Evolutionary conservation across 2,113 vertebrate species (phyloP), one percentile per base, ranked within the genome.

Genomic region (Brachyhypopomus occidentalis): DNA sequence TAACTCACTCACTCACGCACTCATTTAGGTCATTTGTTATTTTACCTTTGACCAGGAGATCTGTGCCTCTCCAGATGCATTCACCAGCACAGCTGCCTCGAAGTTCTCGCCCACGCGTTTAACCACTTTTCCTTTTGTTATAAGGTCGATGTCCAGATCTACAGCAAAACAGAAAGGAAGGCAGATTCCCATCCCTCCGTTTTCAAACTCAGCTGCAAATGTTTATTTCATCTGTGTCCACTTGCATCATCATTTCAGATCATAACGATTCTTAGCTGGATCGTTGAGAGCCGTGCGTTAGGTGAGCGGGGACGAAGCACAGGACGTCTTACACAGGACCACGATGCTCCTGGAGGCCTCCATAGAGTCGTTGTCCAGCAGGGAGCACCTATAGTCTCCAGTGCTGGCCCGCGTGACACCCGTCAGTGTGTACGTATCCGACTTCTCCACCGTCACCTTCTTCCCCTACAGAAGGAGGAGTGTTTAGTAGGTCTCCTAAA

Each of bases 321-420:
- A 45, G 11, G 27, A 16, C 56, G 75, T 92, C 96, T 96, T 94
- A 99, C 97, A 98, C 90, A 95, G 95, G 64, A 99, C 93, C 0
- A 91, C 95, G 89, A 99, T 88, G 80, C 90, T 83, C 64, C 89
- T 88, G 0, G 95, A 90, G 19, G 82, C 86, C 19, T 93, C 92
- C 83, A 94, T 91, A 81, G 92, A 88, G 59, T 91, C 91, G 85
- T 92, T 87, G 85, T 95, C 93, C 72, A 80, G 84, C 70, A 96
- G 93, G 16, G 96, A 96, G 84, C 97, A 99, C 87, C 90, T 95
- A 89, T 98, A 98, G 88, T 96, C 94, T 70, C 97, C 97, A 0
- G 92, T 94, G 60, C 90, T 85, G 69, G 95, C 91, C 70, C 96
- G 94, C 12, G 92, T 94, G 81, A 98, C 93, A 25, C 94, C 92